A percentile compares a stretch with the other conserved stretches of the same genome.
Evolutionary conservation across 1,140 invertebrate species (phyloP).

Genomic region (Drosophila tristis): DNA sequence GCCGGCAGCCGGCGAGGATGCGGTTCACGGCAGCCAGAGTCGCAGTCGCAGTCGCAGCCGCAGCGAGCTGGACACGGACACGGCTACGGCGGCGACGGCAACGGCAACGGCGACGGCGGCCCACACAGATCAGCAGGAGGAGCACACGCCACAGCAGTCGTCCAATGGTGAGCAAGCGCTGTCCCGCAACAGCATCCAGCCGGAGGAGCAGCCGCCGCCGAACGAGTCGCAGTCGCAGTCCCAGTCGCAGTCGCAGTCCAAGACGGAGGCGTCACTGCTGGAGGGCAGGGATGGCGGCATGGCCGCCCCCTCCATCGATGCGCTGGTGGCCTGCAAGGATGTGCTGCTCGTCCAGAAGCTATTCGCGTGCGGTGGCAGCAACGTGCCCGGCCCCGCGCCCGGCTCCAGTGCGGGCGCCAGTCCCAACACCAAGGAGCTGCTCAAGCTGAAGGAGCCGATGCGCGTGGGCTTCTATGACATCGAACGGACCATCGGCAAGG

Average conservation of each 20-base stretch:
- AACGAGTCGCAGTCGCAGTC: not conserved
- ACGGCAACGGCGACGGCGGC: not conserved
- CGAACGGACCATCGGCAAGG: constrained; percentile 98
- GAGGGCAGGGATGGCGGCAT: constrained; percentile 13
- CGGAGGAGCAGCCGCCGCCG: not conserved
- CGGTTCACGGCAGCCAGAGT: not conserved
- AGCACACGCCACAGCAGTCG: too few species aligned
- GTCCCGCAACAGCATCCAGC: not conserved
- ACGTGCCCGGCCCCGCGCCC: constrained; percentile 10
- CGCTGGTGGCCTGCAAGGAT: constrained; percentile 68
- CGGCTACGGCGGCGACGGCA: not conserved
- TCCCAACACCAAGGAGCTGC: constrained; percentile 57
- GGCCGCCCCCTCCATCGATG: constrained; percentile 57
- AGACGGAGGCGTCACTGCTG: constrained; percentile 22
- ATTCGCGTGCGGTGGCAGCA: constrained; percentile 49
- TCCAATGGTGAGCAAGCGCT: too few species aligned
- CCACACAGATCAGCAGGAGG: too few species aligned
- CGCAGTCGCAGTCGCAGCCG: too few species aligned
- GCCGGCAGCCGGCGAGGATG: constrained; percentile 48
- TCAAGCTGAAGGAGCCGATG: constrained; percentile 87
- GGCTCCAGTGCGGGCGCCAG: constrained; percentile 13
- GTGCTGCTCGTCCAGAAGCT: constrained; percentile 70
- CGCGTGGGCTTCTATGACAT: constrained; percentile 98
- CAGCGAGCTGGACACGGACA: not conserved
- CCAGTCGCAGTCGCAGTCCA: constrained; percentile 2